Evolutionary conservation across 2,797 vertebrate species (phyloP).

Genomic region (Poeciliopsis gracilis): DNA sequence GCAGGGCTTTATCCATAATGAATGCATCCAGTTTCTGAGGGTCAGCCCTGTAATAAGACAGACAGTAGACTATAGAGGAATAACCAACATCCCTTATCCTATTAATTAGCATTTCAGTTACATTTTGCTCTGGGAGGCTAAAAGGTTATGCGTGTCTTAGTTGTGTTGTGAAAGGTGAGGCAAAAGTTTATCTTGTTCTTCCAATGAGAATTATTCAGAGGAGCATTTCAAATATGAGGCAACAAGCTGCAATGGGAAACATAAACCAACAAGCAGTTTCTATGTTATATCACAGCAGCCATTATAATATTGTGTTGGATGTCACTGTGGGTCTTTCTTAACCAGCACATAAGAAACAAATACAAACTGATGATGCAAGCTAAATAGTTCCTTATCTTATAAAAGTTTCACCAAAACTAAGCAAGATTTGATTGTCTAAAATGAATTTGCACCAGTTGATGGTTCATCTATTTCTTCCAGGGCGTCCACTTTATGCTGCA

Average conservation of each 20-base stretch:
- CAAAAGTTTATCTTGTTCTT: not conserved
- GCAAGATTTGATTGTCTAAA: not conserved
- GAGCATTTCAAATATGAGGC: not conserved
- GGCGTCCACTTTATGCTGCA: not conserved
- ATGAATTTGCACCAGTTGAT: not conserved
- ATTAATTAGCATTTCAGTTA: not conserved
- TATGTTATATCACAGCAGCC: not conserved
- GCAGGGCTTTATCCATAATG: slow-evolving; percentile 98
- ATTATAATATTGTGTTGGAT: not conserved
- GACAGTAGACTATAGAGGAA: not conserved
- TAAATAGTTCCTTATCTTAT: not conserved
- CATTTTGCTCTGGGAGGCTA: not conserved
- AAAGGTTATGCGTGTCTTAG: not conserved
- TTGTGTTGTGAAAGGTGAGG: not conserved
- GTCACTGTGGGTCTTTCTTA: not conserved
- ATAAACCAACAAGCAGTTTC: not conserved
- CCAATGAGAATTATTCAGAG: not conserved
- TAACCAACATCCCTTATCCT: not conserved
- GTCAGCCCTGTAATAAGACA: slow-evolving; percentile 84
- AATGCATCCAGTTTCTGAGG: slow-evolving; percentile 97
- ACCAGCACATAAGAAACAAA: not conserved
- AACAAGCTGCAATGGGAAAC: not conserved
- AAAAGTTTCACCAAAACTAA: not conserved
- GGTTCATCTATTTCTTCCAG: not conserved
- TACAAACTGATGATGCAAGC: not conserved